phyloP scores from a whole-genome alignment of 2,888 invertebrate genomes.

The Mythimna impura region DNA sequence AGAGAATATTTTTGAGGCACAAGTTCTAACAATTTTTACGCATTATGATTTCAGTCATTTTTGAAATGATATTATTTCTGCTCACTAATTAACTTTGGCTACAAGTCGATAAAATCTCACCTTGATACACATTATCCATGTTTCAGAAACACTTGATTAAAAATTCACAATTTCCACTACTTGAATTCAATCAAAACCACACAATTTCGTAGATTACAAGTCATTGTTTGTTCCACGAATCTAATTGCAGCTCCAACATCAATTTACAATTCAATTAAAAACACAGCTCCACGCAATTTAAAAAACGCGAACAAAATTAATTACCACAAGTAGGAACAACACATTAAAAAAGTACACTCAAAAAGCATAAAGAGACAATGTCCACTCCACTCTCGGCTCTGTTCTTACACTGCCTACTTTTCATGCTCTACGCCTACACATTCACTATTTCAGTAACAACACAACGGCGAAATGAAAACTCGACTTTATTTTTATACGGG shows the following conservation, averaged over 20 bases:
- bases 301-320: constrained; percentile 60
- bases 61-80: neutral
- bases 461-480: constrained; percentile 72
- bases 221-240: constrained; percentile 35
- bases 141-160: constrained; percentile 28
- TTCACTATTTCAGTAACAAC: constrained; percentile 87
- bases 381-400: constrained; percentile 82
- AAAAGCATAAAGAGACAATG: constrained; percentile 75
- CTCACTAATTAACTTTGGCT: neutral
- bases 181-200: constrained; percentile 22
- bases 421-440: constrained; percentile 89
- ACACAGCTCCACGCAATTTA: constrained; percentile 54
- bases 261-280: constrained; percentile 58
- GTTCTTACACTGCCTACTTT: constrained; percentile 89
- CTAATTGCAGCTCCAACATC: constrained; percentile 40
- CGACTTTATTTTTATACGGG: constrained; percentile 73
- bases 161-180: constrained; percentile 11
- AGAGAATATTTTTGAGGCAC: neutral
- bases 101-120: constrained; percentile 8
- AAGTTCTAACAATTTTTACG: neutral
- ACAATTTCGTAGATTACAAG: constrained; percentile 31
- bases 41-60: neutral
- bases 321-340: constrained; percentile 59
- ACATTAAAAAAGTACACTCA: constrained; percentile 63
- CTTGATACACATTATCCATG: constrained; percentile 29